These are phyloP conservation scores for Panopea generosa DNA, from an alignment of 2,888 invertebrate species.

Conservation along the genomic window DNA sequence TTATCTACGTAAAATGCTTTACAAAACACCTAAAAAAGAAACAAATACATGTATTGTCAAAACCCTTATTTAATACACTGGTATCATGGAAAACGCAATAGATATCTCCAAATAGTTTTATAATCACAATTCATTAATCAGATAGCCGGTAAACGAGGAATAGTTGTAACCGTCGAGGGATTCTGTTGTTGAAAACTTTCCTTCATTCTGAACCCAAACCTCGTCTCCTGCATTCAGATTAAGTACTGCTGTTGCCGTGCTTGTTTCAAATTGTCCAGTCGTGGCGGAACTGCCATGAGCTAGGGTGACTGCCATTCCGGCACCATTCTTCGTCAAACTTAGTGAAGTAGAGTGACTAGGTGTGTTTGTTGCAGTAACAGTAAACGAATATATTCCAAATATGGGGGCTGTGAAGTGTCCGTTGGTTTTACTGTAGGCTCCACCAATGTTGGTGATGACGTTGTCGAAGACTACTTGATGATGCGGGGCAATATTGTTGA, in stretches of 20 bases:
- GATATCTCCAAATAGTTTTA: no score
- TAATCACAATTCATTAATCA: no score
- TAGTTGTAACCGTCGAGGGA: constrained; percentile 43
- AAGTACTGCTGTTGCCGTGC: constrained; percentile 27
- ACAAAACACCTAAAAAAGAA: no score
- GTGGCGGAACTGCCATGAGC: constrained; percentile 36
- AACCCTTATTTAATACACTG: no score
- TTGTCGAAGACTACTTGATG: no score
- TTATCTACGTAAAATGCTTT: no score
- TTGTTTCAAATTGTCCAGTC: constrained; percentile 35
- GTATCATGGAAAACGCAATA: no score
- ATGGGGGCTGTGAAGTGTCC: no score
- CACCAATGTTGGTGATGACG: no score
- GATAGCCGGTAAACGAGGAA: constrained; percentile 43
- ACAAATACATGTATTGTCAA: no score
- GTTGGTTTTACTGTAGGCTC: no score
- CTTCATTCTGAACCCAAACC: constrained; percentile 55
- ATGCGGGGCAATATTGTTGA: no score
- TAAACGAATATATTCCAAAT: constrained; percentile 53
- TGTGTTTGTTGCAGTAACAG: constrained; percentile 38
- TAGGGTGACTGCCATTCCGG: constrained; percentile 8
- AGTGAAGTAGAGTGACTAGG: constrained; percentile 42
- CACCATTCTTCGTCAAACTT: constrained; percentile 35
- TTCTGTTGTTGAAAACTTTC: constrained; percentile 37
- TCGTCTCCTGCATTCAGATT: constrained; percentile 35